Evolutionary conservation across 2,888 invertebrate species (phyloP).

Genomic region (Pomacea canaliculata): DNA sequence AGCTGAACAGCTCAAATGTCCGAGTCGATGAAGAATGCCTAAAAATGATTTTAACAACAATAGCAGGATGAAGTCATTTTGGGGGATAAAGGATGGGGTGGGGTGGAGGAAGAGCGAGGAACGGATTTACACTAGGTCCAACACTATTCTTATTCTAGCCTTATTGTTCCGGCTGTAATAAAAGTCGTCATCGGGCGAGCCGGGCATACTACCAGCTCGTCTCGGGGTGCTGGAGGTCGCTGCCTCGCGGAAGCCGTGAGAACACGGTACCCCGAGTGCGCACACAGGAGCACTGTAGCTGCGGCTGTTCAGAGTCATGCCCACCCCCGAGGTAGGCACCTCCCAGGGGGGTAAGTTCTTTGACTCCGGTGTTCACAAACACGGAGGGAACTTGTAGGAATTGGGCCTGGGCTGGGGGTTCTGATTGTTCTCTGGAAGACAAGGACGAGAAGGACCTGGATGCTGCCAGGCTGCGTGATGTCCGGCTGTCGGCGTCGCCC

Average conservation of each 20-base stretch:
- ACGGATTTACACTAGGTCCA: conserved; percentile 21
- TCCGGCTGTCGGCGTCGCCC: neutral
- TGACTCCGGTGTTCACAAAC: too few species aligned
- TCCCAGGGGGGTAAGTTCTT: neutral
- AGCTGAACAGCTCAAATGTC: too few species aligned
- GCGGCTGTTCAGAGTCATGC: neutral
- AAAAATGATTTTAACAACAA: neutral
- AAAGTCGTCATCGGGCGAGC: conserved; percentile 12
- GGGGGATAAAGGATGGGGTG: neutral
- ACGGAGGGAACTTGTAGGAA: too few species aligned
- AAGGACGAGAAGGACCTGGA: neutral
- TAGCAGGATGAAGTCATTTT: neutral
- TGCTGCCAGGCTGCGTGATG: neutral
- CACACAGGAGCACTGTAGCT: neutral
- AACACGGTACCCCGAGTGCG: neutral
- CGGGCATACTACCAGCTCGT: neutral
- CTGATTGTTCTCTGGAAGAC: neutral
- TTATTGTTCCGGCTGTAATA: conserved; percentile 26
- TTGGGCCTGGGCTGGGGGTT: too few species aligned
- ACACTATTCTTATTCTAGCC: conserved; percentile 26
- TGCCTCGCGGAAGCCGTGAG: too few species aligned
- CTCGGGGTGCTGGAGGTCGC: too few species aligned
- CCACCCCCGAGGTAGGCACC: neutral
- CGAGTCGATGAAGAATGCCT: too few species aligned
- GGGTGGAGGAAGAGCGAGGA: neutral